Base-by-base conservation (phyloP, 2,797 vertebrate genomes). In the Aulostomus chinensis region DNA sequence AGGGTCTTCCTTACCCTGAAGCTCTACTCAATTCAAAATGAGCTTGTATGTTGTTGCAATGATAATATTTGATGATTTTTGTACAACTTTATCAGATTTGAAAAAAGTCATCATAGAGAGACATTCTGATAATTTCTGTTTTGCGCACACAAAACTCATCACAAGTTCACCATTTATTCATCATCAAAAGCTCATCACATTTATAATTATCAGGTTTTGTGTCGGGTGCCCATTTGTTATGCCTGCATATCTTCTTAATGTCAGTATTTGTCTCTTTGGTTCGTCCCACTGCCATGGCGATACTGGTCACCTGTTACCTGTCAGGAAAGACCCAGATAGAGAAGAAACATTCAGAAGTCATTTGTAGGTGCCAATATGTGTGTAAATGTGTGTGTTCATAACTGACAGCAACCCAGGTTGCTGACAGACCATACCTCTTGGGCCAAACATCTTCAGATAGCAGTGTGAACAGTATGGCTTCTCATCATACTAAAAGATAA, bases 381-480 rank as follows among this genome's bases (percentile, higher is more conserved):
- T 13, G 11, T 5, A 1, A 24, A n/a, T 18, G 26, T 21, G 20
- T 35, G 13, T 50, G 32, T 57, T 51, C 21, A 5, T 39, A 16
- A 37, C 5, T 14, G 12, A 15, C n/a, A 7, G 10, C 49, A 20
- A 11, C n/a, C n/a, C n/a, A n/a, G n/a, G n/a, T n/a, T n/a, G n/a
- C 11, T 12, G 7, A n/a, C 10, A 30, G 41, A 14, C 25, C 35
- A 80, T 78, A 92, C 91, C 90, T 91, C 85, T 91, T 22, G 91
- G 88, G 56, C 92, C 90, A 84, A 93, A 94, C 54, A 62, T 77
- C 78, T 72, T 90, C 79, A 93, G 75, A 60, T 93, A 94, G 73
- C 92, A 94, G 55, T 90, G 41, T 54, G 86, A 86, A 67, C 91
- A 93, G 66, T 89, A 94, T 3, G 93, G 91, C 67, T 89, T 93